Evolutionary conservation across 2,888 invertebrate species (phyloP), one percentile per base, ranked within the genome.

Genomic region (Drosophila greeni): DNA sequence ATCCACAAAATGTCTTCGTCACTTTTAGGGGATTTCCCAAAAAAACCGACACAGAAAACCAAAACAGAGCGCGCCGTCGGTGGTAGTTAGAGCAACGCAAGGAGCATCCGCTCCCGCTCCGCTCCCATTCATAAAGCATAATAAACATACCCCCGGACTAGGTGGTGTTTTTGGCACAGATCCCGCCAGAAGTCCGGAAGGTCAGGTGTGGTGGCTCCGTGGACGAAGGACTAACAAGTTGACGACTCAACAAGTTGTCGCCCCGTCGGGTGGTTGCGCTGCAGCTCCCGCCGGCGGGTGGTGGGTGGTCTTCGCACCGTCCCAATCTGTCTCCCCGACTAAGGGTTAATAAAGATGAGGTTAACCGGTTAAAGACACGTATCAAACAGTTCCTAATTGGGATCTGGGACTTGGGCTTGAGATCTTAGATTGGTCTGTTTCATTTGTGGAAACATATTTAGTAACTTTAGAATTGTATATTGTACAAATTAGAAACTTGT

Each of bases 11-110:
- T 72, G 80, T 84, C 84, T 81, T 80, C 75, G 81, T 74, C 82
- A 78, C 66, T 70, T 84, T 84, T 80, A 82, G 81, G 83, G 84
- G 82, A 79, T 81, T 81, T 80, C 82, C 82, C 66, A 70, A 73
- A 75, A 73, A 71, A 66, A 45, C 24, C 51, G 45, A 42, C 43
- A 37, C 39, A 56, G 23, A 57, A 72, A 79, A 81, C 60, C 79
- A 73, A 76, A 82, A 84, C 80, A 84, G 82, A 81, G 76, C 79
- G 67, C 54, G 55, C 47, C 58, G 60, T 47, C 72, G 82, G 84
- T 81, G 81, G 81, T 81, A 82, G 81, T 81, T 84, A 80, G 80
- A 74, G 70, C 57, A 79, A 73, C 73, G 69, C 62, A 72, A 51
- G 67, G 69, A 70, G 62, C 59, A 59, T 59, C 42, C 59, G 59